Percentiles rank a stretch among this genome's conserved stretches.
Conservation (phyloP, 1,140 invertebrate species). For the Rhynchophorus ferrugineus region DNA sequence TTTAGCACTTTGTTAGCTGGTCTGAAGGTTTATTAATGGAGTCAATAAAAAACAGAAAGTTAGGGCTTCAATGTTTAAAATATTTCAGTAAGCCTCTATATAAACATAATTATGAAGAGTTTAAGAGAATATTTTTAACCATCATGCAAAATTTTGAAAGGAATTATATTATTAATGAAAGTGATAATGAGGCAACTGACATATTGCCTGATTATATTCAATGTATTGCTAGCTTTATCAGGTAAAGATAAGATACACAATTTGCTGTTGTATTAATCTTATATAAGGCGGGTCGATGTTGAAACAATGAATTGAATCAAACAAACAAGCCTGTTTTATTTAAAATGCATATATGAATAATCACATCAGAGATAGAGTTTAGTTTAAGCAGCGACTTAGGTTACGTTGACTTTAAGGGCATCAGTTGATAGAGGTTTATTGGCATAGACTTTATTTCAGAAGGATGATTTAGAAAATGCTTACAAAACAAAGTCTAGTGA, state of each 20-base stretch:
- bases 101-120: constrained; percentile 26
- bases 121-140: constrained; percentile 29
- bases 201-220: constrained; percentile 36
- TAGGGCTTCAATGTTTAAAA: constrained; percentile 39
- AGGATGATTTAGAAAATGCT: too few species aligned
- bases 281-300: constrained; percentile 23
- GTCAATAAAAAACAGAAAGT: constrained; percentile 33
- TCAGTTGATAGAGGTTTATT: too few species aligned
- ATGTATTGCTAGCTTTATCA: constrained; percentile 28
- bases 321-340: too few species aligned
- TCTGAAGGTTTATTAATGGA: constrained; percentile 26
- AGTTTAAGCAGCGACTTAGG: too few species aligned
- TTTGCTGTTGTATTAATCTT: constrained; percentile 19
- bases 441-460: too few species aligned
- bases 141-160: constrained; percentile 38
- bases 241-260: constrained; percentile 11
- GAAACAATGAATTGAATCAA: constrained; percentile 22
- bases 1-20: constrained; percentile 27
- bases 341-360: too few species aligned
- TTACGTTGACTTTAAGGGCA: too few species aligned
- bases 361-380: too few species aligned
- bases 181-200: constrained; percentile 21
- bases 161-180: constrained; percentile 32
- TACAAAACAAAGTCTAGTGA: too few species aligned
- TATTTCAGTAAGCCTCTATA: constrained; percentile 30